Base-by-base conservation (phyloP, 1,140 invertebrate species). In the Macrobrachium rosenbergii region DNA sequence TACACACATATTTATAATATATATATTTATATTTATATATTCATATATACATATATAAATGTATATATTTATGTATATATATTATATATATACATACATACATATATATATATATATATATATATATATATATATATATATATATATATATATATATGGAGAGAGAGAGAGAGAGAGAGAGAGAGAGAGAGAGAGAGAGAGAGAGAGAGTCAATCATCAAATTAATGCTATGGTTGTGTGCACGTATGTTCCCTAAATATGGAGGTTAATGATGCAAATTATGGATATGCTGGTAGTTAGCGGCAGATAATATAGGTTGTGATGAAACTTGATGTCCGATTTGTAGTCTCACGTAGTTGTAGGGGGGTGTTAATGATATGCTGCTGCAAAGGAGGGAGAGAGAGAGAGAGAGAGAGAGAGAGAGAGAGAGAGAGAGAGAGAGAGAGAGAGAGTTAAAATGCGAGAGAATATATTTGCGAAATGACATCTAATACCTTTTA, bases 111-210 rank as follows among this genome's bases (percentile, higher is more conserved):
- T 52, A 58, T n/a, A 58, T 17, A 79, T 79, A 79, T 79, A 79
- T 79, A 79, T 79, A 79, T 79, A 79, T 79, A 79, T 79, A 79
- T 79, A 79, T 79, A 79, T 79, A 79, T 79, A 79, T 79, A 79
- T 79, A 79, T 79, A 79, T 79, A 79, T 79, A 79, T 79, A 79
- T 79, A 79, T 79, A 79, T 79, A 73, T n/a, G n/a, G n/a, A 23
- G n/a, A 37, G n/a, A 75, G 23, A 69, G 64, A 69, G 64, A 69
- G 64, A n/a, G 19, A n/a, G 19, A n/a, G 17, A 19, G 17, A 19
- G 17, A 28, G 64, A 67, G 17, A 69, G 64, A 69, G 64, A 69
- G 64, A 69, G 64, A 69, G 64, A 69, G 64, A 69, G 64, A 69
- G 64, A 69, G 64, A 69, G 64, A 69, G 19, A n/a, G 14, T 11